Evolutionary conservation across 2,888 invertebrate species (phyloP).

Genomic region (Polymixis lichenea): DNA sequence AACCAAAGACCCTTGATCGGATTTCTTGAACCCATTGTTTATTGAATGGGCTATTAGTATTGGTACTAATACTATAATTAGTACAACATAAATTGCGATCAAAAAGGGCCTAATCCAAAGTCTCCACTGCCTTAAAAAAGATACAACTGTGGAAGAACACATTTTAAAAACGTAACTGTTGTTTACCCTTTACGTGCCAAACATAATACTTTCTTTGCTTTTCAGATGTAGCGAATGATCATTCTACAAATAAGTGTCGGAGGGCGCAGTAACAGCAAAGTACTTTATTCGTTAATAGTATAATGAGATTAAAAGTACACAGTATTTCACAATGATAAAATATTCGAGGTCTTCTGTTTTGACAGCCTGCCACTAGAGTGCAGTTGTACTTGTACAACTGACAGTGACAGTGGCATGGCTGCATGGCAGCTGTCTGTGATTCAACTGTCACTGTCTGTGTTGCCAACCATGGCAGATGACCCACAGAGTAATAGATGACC

Average conservation of each 20-base stretch:
- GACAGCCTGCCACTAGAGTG: background rate
- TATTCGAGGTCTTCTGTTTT: conserved; percentile 35
- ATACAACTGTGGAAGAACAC: conserved; percentile 82
- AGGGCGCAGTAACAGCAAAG: conserved; percentile 13
- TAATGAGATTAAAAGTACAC: conserved; percentile 36
- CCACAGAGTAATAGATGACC: background rate
- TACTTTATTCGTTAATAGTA: conserved; percentile 19
- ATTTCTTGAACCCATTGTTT: conserved; percentile 94
- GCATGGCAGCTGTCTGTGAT: too few species aligned
- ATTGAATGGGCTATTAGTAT: conserved; percentile 95
- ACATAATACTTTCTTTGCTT: conserved; percentile 65
- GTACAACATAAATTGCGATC: conserved; percentile 94
- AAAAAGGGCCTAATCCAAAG: conserved; percentile 97
- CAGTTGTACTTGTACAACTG: background rate
- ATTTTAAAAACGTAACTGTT: conserved; percentile 71
- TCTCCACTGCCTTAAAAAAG: conserved; percentile 92
- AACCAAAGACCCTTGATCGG: conserved; percentile 95
- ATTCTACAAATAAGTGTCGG: conserved; percentile 13
- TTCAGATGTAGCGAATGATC: conserved; percentile 33
- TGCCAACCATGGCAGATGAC: background rate
- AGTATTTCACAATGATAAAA: conserved; percentile 46
- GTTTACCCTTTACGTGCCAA: conserved; percentile 54
- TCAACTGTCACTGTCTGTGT: background rate
- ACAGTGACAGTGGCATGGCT: conserved; percentile 27
- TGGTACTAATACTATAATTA: conserved; percentile 96